Conservation (phyloP, 2,888 invertebrate species). For the Herminia tarsipennalis region DNA sequence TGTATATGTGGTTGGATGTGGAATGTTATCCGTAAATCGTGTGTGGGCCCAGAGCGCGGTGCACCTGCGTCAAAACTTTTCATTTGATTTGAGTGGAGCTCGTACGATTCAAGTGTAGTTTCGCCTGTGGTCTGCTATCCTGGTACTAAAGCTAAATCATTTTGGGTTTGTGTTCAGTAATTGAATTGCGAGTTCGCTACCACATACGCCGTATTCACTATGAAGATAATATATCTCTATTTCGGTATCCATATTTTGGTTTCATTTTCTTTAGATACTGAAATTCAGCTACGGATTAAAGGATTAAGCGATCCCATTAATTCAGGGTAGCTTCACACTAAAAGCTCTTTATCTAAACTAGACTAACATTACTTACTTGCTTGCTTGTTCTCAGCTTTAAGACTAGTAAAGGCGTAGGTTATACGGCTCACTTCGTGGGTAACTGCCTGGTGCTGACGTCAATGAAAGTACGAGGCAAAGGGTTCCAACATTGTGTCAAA, state of each 20-base stretch:
- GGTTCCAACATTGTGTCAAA: constrained; percentile 99
- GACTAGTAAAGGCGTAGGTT: constrained; percentile 99
- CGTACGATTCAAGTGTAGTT: constrained; percentile 47
- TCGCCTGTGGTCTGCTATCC: constrained; percentile 48
- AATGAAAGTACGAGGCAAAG: constrained; percentile 99
- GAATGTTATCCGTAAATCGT: constrained; percentile 43
- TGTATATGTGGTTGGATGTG: constrained; percentile 28
- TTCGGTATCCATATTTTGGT: not conserved
- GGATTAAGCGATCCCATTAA: too few relatives aligned
- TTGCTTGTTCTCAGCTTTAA: constrained; percentile 91
- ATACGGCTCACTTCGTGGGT: constrained; percentile 99
- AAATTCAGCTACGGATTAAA: too few relatives aligned
- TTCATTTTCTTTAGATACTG: too few relatives aligned
- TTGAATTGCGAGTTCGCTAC: constrained; percentile 41
- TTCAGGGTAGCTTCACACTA: too few relatives aligned
- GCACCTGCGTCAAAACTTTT: constrained; percentile 50
- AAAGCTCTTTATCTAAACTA: too few relatives aligned
- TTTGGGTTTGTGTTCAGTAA: constrained; percentile 45
- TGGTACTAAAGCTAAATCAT: constrained; percentile 51
- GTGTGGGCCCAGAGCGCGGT: constrained; percentile 26
- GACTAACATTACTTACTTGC: too few relatives aligned
- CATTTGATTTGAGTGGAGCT: constrained; percentile 53
- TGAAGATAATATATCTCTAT: constrained; percentile 16
- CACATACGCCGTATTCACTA: constrained; percentile 16
- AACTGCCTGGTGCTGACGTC: constrained; percentile 99